Evolutionary conservation across 2,888 invertebrate genomes (phyloP).

Genomic region (Leptodirus hochenwartii): DNA sequence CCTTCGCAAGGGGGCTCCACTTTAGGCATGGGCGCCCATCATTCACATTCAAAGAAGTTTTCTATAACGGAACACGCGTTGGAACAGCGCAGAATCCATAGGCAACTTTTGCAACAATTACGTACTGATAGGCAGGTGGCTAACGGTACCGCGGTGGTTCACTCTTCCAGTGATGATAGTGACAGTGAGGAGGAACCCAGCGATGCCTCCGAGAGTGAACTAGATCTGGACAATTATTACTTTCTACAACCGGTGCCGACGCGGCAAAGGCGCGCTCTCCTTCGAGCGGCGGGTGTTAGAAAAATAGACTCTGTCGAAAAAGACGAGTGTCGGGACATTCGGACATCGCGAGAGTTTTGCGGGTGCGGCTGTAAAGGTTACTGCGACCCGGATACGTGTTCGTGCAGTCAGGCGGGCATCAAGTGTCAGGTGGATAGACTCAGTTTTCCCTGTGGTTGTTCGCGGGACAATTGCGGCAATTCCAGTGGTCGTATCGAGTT

Average conservation of each 20-base stretch:
- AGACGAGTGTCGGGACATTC: slow-evolving; percentile 83
- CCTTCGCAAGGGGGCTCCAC: slow-evolving; percentile 85
- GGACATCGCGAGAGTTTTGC: slow-evolving; percentile 82
- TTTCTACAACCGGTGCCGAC: slow-evolving; percentile 87
- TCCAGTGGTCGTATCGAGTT: slow-evolving; percentile 88
- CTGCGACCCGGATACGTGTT: slow-evolving; percentile 91
- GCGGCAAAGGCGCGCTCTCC: slow-evolving; percentile 68
- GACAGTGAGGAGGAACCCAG: slow-evolving; percentile 72
- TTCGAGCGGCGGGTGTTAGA: slow-evolving; percentile 82
- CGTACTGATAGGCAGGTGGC: slow-evolving; percentile 46
- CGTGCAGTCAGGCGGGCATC: slow-evolving; percentile 86
- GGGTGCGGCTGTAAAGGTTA: slow-evolving; percentile 84
- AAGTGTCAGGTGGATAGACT: slow-evolving; percentile 95
- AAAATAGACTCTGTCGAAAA: slow-evolving; percentile 89
- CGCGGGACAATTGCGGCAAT: slow-evolving; percentile 85
- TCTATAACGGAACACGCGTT: slow-evolving; percentile 75
- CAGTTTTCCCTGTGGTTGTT: slow-evolving; percentile 94
- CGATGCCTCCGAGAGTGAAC: slow-evolving; percentile 64
- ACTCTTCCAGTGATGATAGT: slow-evolving; percentile 55
- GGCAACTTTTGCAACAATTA: slow-evolving; percentile 54
- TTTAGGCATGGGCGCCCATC: slow-evolving; percentile 73
- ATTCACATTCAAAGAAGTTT: slow-evolving; percentile 55
- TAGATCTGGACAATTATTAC: slow-evolving; percentile 78
- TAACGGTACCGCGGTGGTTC: slow-evolving; percentile 17
- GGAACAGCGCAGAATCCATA: slow-evolving; percentile 74